Conservation (phyloP, 2,113 vertebrate genomes). For the Hymenochirus boettgeri region DNA sequence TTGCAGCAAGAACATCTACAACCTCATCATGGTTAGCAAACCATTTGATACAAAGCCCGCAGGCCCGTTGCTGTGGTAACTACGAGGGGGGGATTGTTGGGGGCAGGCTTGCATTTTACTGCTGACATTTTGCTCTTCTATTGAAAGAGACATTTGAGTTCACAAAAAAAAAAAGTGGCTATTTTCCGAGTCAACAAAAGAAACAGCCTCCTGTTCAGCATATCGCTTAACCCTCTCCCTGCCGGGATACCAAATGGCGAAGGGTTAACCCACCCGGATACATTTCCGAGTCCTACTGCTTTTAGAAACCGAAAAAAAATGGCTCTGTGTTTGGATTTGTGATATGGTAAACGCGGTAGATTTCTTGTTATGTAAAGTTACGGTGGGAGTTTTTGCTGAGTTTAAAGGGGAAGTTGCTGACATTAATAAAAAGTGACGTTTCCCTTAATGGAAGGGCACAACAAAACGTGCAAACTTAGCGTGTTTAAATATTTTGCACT, state of each 20-base stretch:
- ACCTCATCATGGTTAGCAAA: slow-evolving; percentile 41
- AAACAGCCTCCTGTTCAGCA: slow-evolving; percentile 41
- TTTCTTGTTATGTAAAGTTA: no score
- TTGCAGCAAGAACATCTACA: slow-evolving; percentile 41
- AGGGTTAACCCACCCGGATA: no score
- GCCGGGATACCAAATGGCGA: neutral
- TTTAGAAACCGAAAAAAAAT: no score
- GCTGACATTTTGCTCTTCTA: slow-evolving; percentile 41
- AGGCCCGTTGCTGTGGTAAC: slow-evolving; percentile 37
- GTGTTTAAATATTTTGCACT: no score
- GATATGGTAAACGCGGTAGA: no score
- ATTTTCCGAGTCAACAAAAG: slow-evolving; percentile 43
- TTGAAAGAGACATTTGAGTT: slow-evolving; percentile 44
- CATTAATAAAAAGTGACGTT: no score
- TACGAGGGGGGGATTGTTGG: slow-evolving; percentile 28
- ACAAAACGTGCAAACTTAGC: no score
- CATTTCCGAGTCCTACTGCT: no score
- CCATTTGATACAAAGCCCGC: slow-evolving; percentile 43
- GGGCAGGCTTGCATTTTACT: slow-evolving; percentile 35
- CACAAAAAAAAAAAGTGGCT: slow-evolving; percentile 39
- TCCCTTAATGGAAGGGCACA: no score
- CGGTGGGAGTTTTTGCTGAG: no score
- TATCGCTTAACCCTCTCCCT: slow-evolving; percentile 32
- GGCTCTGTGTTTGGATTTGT: no score
- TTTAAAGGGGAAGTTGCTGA: no score